A percentile compares a stretch with the other conserved stretches of the same genome.
These are phyloP conservation scores for Anneissia japonica DNA, from an alignment of 35 echinoderm and acorn worm genomes.

Conservation along the genomic window DNA sequence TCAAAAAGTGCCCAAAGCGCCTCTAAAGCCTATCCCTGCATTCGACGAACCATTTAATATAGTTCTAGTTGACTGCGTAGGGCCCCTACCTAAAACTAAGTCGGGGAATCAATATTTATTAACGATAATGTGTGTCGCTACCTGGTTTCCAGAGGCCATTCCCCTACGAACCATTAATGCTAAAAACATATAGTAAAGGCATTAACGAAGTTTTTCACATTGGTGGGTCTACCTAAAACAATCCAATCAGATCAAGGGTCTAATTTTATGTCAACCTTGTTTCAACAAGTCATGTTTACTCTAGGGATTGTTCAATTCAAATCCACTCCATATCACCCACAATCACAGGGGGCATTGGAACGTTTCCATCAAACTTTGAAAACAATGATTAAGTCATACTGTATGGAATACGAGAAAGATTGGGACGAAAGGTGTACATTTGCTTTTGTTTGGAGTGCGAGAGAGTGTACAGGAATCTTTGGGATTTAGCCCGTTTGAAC, in stretches of 20 bases:
- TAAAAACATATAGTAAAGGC: constrained; percentile 28
- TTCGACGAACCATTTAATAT: constrained; percentile 77
- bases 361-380: no score
- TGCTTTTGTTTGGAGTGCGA: background rate
- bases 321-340: no score
- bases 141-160: constrained; percentile 65
- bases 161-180: constrained; percentile 55
- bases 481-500: background rate
- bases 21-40: constrained; percentile 67
- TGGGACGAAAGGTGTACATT: constrained; percentile 9
- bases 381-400: background rate
- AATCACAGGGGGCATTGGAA: no score
- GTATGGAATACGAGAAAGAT: constrained; percentile 8
- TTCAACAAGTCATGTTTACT: no score
- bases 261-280: constrained; percentile 51
- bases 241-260: constrained; percentile 65
- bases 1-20: constrained; percentile 50
- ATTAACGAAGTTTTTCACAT: constrained; percentile 55
- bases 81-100: constrained; percentile 55
- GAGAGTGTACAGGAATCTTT: background rate
- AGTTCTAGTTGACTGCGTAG: constrained; percentile 68
- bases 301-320: no score
- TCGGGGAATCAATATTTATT: constrained; percentile 60
- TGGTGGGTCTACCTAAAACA: constrained; percentile 48
- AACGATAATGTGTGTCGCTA: constrained; percentile 65